Percentiles rank a stretch among this genome's conserved stretches.
These are phyloP conservation scores for Patella depressa DNA, from an alignment of 2,888 invertebrate genomes.

Conservation along the genomic window DNA sequence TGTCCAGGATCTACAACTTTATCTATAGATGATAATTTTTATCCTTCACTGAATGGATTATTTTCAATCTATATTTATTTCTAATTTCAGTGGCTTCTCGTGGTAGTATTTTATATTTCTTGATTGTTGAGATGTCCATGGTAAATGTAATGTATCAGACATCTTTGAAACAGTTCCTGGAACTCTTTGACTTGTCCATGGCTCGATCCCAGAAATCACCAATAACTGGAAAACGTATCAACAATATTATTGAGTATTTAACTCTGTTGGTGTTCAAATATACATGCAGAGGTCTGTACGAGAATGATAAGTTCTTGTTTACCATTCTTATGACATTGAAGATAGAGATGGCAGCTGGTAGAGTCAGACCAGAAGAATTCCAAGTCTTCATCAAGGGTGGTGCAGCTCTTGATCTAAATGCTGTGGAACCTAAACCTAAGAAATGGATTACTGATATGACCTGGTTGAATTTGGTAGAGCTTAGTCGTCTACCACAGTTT, in stretches of 20 bases:
- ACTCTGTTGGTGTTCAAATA: slow-evolving; percentile 94
- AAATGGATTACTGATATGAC: slow-evolving; percentile 73
- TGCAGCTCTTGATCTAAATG: slow-evolving; percentile 71
- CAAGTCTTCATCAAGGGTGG: slow-evolving; percentile 92
- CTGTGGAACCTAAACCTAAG: slow-evolving; percentile 72
- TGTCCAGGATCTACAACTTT: not conserved
- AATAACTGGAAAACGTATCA: slow-evolving; percentile 83
- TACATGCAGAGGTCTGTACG: slow-evolving; percentile 91
- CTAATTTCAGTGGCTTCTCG: slow-evolving; percentile 83
- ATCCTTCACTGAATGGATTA: too few relatives aligned
- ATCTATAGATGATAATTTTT: too few relatives aligned
- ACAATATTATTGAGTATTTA: slow-evolving; percentile 88
- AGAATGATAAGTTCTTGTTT: slow-evolving; percentile 91
- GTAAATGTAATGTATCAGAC: slow-evolving; percentile 98
- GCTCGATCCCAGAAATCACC: slow-evolving; percentile 86
- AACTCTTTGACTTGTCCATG: slow-evolving; percentile 93
- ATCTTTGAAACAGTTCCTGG: slow-evolving; percentile 92
- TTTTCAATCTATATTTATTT: not conserved
- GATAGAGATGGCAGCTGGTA: slow-evolving; percentile 87
- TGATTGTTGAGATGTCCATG: slow-evolving; percentile 97
- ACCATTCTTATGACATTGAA: slow-evolving; percentile 95
- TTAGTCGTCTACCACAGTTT: slow-evolving; percentile 70
- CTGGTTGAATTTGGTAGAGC: slow-evolving; percentile 72
- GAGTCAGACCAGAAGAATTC: slow-evolving; percentile 91
- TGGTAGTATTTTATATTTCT: slow-evolving; percentile 93